Conservation (phyloP, 2,113 vertebrate genomes). For the Patagioenas fasciata region DNA sequence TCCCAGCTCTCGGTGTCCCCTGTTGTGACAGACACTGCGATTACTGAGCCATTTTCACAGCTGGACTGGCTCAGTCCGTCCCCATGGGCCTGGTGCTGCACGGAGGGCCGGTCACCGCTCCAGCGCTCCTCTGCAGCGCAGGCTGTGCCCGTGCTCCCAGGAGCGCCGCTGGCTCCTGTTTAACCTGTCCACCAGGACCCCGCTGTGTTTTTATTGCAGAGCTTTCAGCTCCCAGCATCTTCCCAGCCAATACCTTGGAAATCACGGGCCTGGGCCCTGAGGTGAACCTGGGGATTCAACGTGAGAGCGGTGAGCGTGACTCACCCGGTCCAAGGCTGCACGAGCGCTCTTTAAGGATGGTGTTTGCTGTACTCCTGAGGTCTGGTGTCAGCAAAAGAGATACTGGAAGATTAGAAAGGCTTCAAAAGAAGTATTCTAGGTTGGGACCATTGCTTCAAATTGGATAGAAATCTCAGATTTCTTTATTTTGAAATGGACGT, state of each 20-base stretch:
- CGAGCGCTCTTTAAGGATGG: not conserved
- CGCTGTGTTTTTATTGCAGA: not conserved
- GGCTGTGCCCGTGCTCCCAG: rapidly evolving
- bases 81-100: not conserved
- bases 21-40: no score
- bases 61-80: not conserved
- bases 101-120: not conserved
- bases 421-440: not conserved
- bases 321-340: not conserved
- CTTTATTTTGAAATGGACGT: not conserved
- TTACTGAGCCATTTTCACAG: not conserved
- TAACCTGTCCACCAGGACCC: not conserved
- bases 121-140: not conserved
- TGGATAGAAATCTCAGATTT: not conserved
- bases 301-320: not conserved
- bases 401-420: not conserved
- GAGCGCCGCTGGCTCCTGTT: not conserved
- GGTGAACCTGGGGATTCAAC: not conserved
- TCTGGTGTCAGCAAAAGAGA: not conserved
- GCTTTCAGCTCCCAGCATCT: not conserved
- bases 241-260: not conserved
- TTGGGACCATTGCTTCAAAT: not conserved
- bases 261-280: not conserved
- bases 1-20: not conserved
- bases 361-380: not conserved